Evolutionary conservation across 2,888 invertebrate species (phyloP), one percentile per base, ranked within the genome.

Genomic region (Scelioninae gen. 1): DNA sequence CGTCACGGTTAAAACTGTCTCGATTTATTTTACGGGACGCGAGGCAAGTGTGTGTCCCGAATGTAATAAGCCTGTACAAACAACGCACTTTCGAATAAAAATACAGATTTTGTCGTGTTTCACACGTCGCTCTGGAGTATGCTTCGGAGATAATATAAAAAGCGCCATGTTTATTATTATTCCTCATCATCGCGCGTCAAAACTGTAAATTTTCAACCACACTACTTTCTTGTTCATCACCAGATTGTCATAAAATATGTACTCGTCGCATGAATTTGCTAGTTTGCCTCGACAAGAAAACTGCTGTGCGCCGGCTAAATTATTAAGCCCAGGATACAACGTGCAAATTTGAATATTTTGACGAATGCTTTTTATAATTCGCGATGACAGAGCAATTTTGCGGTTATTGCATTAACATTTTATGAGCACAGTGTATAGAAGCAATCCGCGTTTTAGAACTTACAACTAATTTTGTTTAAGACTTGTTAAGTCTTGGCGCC

Each of bases 191-290:
- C n/a, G n/a, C n/a, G n/a, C n/a, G n/a, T n/a, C n/a, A n/a, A n/a
- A n/a, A n/a, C n/a, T n/a, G n/a, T n/a, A n/a, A n/a, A n/a, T n/a
- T 58, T 72, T 58, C 29, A 10, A 32, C n/a, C 40, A 9, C n/a
- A 23, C 56, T 56, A 38, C 38, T 40, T 76, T 66, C 65, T 66
- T 66, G 53, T 76, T 76, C 66, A 40, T 76, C 66, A 32, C 58
- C n/a, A 38, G 49, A 58, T 58, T 76, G 58, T 60, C 43, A 43
- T 66, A 76, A 76, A 76, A 76, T 76, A 76, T 76, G 66, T 51
- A 66, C 45, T 66, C 58, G 38, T 38, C 11, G 65, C 53, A 56
- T 56, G 56, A 56, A 56, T 38, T 34, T 38, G 56, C 11, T 38
- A 56, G 56, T 56, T 49, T 53, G 38, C 31, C 13, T 5, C 23